Percentiles rank a stretch among this genome's conserved stretches.
Conservation (phyloP, 2,113 vertebrate species). For the Malurus elegans region DNA sequence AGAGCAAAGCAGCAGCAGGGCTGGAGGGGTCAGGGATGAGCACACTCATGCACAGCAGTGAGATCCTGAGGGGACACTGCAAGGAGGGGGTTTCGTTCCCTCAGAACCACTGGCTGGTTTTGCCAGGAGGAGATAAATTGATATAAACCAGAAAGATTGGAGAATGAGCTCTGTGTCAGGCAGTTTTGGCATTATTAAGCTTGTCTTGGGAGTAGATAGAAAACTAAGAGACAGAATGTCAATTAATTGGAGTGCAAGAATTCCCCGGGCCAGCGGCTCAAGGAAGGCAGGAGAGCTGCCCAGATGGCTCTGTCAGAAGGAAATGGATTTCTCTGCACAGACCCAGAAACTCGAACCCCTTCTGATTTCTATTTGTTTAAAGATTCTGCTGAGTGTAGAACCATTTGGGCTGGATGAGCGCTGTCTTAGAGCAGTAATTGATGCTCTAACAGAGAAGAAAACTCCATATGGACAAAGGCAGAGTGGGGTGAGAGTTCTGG, state of each 20-base stretch:
- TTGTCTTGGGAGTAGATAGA: background rate
- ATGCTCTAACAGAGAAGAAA: background rate
- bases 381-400: background rate
- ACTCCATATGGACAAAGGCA: rapidly evolving
- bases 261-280: rapidly evolving
- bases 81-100: background rate
- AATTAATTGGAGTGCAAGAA: background rate
- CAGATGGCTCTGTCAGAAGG: background rate
- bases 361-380: background rate
- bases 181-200: background rate
- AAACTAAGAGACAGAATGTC: constrained; percentile 11
- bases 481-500: background rate
- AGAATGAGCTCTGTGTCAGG: background rate
- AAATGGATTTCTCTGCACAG: background rate
- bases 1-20: background rate
- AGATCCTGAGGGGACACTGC: background rate
- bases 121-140: background rate
- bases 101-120: background rate
- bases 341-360: background rate
- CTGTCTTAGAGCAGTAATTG: background rate
- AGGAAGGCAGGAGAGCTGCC: background rate
- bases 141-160: background rate
- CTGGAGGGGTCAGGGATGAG: background rate
- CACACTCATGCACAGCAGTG: rapidly evolving
- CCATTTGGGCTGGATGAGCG: background rate